These are phyloP conservation scores for Illadopsis cleaveri DNA, from an alignment of 2,113 vertebrate species.

Conservation along the genomic window DNA sequence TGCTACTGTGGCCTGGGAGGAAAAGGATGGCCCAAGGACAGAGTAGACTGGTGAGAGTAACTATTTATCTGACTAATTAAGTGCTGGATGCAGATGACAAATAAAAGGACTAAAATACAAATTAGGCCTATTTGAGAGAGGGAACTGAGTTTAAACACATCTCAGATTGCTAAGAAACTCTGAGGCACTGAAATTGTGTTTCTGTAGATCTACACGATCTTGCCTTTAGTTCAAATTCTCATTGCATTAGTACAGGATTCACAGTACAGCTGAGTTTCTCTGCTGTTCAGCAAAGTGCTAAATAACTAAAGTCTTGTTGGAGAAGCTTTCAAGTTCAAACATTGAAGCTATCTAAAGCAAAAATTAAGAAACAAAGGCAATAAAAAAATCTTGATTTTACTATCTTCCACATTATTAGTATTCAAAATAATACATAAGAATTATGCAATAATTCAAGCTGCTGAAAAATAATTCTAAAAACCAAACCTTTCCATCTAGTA, in stretches of 20 bases:
- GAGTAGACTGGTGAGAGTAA: conserved; percentile 81
- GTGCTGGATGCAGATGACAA: not conserved
- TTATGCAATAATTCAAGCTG: not conserved
- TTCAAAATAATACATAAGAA: not conserved
- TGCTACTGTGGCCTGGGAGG: conserved; percentile 90
- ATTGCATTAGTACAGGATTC: not conserved
- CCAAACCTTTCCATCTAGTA: not conserved
- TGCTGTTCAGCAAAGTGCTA: not conserved
- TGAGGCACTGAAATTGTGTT: not conserved
- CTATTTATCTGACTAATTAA: not conserved
- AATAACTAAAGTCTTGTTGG: not conserved
- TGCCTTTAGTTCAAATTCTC: not conserved
- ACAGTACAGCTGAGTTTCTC: not conserved
- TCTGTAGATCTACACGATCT: not conserved
- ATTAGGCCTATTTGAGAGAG: not conserved
- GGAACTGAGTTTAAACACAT: not conserved
- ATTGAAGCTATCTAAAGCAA: not conserved
- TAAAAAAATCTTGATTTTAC: not conserved
- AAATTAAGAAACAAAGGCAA: not conserved
- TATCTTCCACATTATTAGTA: not conserved
- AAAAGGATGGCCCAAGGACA: conserved; percentile 82
- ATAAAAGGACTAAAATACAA: not conserved
- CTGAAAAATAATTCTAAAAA: not conserved
- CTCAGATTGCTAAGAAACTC: not conserved
- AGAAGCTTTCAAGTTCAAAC: not conserved